phyloP scores from a whole-genome alignment of 1,140 invertebrate species.

The Ephestia elutella region DNA sequence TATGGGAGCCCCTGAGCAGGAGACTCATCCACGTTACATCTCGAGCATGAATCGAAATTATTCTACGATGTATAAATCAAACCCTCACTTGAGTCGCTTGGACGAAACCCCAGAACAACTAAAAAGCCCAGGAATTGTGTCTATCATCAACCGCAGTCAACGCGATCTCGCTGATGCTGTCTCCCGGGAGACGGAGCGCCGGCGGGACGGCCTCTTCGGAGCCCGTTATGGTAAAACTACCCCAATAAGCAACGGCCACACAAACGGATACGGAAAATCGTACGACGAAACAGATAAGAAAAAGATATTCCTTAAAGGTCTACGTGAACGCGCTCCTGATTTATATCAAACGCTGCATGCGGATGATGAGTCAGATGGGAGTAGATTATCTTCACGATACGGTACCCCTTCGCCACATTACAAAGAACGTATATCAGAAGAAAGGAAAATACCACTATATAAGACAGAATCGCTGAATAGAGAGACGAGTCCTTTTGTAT shows the following conservation, averaged over 20 bases:
- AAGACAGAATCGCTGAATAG: constrained; percentile 69
- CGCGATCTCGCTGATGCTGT: constrained; percentile 79
- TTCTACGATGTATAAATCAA: constrained; percentile 81
- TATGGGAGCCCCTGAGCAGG: constrained; percentile 77
- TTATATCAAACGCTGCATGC: constrained; percentile 82
- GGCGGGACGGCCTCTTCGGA: constrained; percentile 70
- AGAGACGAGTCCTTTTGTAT: constrained; percentile 67
- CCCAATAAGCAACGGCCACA: constrained; percentile 62
- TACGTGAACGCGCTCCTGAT: constrained; percentile 83
- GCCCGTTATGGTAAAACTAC: constrained; percentile 74
- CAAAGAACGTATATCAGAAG: constrained; percentile 61
- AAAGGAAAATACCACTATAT: constrained; percentile 61
- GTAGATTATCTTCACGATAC: constrained; percentile 60
- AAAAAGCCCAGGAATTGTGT: constrained; percentile 88
- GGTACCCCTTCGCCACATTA: constrained; percentile 65
- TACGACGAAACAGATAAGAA: constrained; percentile 77
- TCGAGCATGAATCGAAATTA: constrained; percentile 63
- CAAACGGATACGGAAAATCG: constrained; percentile 61
- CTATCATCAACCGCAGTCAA: constrained; percentile 87
- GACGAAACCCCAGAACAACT: constrained; percentile 82
- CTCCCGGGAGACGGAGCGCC: constrained; percentile 64
- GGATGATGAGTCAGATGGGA: constrained; percentile 74
- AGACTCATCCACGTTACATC: constrained; percentile 63
- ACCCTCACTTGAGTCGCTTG: constrained; percentile 81
- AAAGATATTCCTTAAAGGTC: constrained; percentile 80